Evolutionary conservation across 1,140 invertebrate genomes (phyloP), one percentile per base, ranked within the genome.

Genomic region (Euborellia annulipes): DNA sequence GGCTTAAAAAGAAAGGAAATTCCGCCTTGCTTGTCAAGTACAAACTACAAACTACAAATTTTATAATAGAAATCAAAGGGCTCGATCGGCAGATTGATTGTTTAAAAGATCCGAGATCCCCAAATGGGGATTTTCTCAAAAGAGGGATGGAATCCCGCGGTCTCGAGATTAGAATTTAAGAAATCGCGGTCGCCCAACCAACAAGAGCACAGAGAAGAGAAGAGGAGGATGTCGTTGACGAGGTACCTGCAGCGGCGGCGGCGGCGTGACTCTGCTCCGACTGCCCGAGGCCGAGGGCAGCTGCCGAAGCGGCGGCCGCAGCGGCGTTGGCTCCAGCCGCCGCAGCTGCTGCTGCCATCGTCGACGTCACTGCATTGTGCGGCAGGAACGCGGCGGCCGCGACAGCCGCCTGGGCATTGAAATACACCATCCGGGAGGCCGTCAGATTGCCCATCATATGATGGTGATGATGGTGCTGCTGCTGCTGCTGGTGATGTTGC

Each of bases 391-490:
- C 23, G 38, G 83, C 83, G 4, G 83, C 83, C 1, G 84, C 83
- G n/a, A 85, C 82, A 8, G 84, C 82, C 17, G 84, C 83, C 60
- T 86, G 84, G 22, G 84, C 82, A 63, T 87, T 86, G 57, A 86
- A 79, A 54, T 85, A 85, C n/a, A 82, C 82, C 69, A 85, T 84
- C 49, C 82, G 66, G 47, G 76, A 79, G 36, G 82, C 55, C 23
- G 50, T 53, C 49, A 82, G 65, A 46, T 76, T 79, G 40, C 82
- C 55, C 22, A 46, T 49, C 59, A 76, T 72, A 49, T 72, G 69
- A 47, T 72, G 71, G 50, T 71, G 70, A 47, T 69, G 72, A 51
- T 71, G 62, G 44, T 68, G 67, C 46, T 62, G 34, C 11, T 30
- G 43, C 14, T 22, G 16, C 23, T 23, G 22, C 62, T 16, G 63